Conservation (phyloP, 2,113 vertebrate genomes). For the Fregetta grallaria region DNA sequence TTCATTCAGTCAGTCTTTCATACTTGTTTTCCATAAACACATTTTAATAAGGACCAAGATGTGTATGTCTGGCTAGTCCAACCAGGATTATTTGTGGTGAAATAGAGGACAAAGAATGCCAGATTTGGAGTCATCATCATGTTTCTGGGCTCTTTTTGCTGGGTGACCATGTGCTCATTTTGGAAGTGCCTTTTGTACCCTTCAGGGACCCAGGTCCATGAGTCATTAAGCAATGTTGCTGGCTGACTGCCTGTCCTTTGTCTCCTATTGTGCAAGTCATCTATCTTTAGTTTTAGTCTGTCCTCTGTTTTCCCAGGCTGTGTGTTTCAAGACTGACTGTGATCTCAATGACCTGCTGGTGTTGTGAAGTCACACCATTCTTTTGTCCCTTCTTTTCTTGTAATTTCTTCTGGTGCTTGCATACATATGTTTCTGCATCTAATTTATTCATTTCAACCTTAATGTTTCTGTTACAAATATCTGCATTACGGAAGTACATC, state of each 20-base stretch:
- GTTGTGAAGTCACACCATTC: neutral
- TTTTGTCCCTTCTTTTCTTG: neutral
- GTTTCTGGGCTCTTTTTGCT: neutral
- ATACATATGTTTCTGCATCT: neutral
- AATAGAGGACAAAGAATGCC: neutral
- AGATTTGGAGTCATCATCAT: neutral
- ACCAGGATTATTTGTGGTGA: neutral
- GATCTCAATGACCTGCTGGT: neutral
- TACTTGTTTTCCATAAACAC: neutral
- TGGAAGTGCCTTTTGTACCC: neutral
- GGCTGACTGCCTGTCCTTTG: neutral
- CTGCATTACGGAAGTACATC: neutral
- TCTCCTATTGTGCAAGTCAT: neutral
- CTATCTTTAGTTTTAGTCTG: neutral
- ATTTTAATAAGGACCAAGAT: neutral
- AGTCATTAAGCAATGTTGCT: neutral
- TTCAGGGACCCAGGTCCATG: neutral
- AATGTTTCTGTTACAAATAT: neutral
- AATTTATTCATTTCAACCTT: neutral
- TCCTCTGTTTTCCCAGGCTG: neutral
- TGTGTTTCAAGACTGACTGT: neutral
- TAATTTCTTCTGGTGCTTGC: neutral
- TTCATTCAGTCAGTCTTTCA: neutral
- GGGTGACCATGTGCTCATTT: neutral
- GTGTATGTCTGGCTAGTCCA: neutral